Evolutionary conservation across 2,888 invertebrate genomes (phyloP).

Genomic region (Anticlea derivata): DNA sequence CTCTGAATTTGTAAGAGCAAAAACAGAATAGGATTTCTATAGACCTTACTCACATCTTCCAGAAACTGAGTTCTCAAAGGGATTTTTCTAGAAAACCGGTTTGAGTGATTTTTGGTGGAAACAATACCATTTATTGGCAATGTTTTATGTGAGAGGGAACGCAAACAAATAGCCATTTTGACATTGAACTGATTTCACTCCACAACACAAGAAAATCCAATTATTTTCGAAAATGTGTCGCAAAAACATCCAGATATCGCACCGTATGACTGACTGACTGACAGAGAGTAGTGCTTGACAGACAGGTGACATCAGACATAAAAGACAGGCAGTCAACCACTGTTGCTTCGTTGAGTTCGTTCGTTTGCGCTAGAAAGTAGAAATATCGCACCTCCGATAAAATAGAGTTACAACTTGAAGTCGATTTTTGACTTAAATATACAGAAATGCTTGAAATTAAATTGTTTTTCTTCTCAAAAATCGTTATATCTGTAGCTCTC

Average conservation of each 20-base stretch:
- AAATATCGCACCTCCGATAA: too few relatives aligned
- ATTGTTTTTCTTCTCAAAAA: too few relatives aligned
- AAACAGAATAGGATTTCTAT: too few relatives aligned
- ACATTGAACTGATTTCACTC: constrained; percentile 48
- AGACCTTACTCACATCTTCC: constrained; percentile 75
- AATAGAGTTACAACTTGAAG: too few relatives aligned
- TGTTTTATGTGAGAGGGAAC: constrained; percentile 82
- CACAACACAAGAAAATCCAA: constrained; percentile 43
- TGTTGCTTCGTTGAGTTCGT: too few relatives aligned
- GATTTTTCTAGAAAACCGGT: constrained; percentile 78
- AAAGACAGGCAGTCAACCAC: too few relatives aligned
- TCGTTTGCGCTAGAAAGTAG: too few relatives aligned
- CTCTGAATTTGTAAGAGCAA: too few relatives aligned
- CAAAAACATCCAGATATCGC: constrained; percentile 54
- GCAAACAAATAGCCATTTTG: constrained; percentile 84
- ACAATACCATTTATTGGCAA: constrained; percentile 80
- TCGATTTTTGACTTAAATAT: too few relatives aligned
- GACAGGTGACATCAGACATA: background rate
- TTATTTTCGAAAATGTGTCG: constrained; percentile 57
- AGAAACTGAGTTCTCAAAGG: constrained; percentile 75
- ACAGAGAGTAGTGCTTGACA: constrained; percentile 16
- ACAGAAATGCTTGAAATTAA: too few relatives aligned
- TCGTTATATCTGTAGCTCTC: too few relatives aligned
- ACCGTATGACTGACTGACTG: constrained; percentile 37
- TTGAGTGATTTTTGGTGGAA: constrained; percentile 79